These are phyloP conservation scores for Glaucidium brasilianum DNA, from an alignment of 2,113 vertebrate species.

Conservation along the genomic window DNA sequence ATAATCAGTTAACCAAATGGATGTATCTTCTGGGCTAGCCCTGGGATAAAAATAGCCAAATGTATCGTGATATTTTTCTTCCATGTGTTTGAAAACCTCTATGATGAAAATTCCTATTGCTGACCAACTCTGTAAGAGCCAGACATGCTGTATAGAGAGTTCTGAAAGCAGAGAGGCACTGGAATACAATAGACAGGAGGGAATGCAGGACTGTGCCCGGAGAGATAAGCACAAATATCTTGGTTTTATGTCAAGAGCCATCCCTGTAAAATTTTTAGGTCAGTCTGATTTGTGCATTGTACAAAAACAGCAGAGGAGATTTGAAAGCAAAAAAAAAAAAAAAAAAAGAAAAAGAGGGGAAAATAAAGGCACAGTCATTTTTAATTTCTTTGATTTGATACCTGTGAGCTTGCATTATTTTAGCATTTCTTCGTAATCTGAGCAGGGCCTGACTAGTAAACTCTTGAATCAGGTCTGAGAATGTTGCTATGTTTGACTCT, in stretches of 20 bases:
- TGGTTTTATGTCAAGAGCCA: accelerated
- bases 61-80: accelerated
- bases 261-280: neutral
- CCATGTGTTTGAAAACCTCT: neutral
- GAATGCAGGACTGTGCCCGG: neutral
- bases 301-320: neutral
- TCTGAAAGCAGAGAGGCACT: neutral
- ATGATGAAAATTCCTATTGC: neutral
- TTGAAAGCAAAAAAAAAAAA: neutral
- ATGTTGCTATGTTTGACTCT: neutral
- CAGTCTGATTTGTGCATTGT: neutral
- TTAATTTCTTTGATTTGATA: neutral
- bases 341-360: accelerated
- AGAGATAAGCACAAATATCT: neutral
- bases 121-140: neutral
- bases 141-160: neutral
- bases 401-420: neutral
- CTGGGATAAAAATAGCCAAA: neutral
- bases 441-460: neutral
- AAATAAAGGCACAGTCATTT: neutral
- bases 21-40: neutral
- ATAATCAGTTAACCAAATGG: accelerated
- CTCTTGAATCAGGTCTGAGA: neutral
- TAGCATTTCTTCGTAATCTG: neutral
- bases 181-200: neutral